Percentiles rank a stretch among this genome's conserved stretches.
Conservation (phyloP, 1,140 invertebrate genomes). For the Drosophila sp. region DNA sequence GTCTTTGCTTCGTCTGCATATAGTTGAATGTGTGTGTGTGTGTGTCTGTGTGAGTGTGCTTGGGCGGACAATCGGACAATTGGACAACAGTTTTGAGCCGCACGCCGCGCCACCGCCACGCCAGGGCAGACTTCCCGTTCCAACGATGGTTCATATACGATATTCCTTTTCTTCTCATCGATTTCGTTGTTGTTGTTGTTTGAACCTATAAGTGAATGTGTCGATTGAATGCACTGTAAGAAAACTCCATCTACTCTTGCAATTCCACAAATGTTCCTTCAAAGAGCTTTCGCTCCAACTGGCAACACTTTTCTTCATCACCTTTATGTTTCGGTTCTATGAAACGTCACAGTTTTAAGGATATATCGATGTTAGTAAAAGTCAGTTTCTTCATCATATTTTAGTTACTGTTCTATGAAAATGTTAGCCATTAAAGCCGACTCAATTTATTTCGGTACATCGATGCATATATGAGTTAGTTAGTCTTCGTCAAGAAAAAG, state of each 20-base stretch:
- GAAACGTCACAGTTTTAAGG: no score
- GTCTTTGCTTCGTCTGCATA: slow-evolving; percentile 78
- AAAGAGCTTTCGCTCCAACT: no score
- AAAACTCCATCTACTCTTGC: slow-evolving; percentile 27
- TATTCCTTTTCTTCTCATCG: slow-evolving; percentile 80
- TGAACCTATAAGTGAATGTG: slow-evolving; percentile 80
- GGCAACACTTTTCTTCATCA: no score
- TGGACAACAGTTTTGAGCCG: slow-evolving; percentile 74
- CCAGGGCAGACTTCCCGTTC: slow-evolving; percentile 50
- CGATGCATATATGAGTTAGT: no score
- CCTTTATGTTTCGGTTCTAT: no score
- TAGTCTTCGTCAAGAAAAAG: no score
- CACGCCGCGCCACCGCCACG: slow-evolving; percentile 50
- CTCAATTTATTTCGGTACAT: no score
- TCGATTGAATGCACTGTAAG: slow-evolving; percentile 72
- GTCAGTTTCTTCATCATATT: no score
- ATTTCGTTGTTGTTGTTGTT: slow-evolving; percentile 47
- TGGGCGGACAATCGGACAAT: slow-evolving; percentile 42
- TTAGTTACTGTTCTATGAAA: no score
- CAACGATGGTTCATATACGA: slow-evolving; percentile 42
- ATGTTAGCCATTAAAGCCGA: no score
- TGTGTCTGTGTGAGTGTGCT: slow-evolving; percentile 42
- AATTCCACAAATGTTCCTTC: neutral
- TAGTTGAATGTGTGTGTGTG: slow-evolving; percentile 43
- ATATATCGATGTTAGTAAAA: no score